Conservation (phyloP, 2,113 vertebrate species). For the Salvelinus alpinus region DNA sequence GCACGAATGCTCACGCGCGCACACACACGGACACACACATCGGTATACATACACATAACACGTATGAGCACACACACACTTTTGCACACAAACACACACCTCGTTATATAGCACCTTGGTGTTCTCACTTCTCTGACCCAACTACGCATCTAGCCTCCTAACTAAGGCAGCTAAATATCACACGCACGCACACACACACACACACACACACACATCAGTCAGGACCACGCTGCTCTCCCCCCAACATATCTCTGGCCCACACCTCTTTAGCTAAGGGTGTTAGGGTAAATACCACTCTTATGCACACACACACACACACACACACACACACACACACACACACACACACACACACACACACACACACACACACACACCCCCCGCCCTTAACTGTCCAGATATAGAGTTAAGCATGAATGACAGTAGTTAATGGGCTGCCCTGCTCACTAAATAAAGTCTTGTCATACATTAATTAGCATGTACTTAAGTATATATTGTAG, state of each 20-base stretch:
- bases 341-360: too few species aligned
- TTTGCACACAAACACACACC: neutral
- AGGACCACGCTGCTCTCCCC: too few species aligned
- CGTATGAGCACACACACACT: neutral
- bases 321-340: neutral
- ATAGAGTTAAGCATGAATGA: conserved; percentile 29
- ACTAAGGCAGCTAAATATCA: conserved; percentile 13
- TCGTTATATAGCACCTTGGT: conserved; percentile 1
- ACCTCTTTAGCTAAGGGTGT: too few species aligned
- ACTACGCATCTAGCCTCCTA: conserved; percentile 25
- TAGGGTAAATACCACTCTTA: too few species aligned
- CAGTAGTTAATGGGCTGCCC: conserved; percentile 50
- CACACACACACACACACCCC: neutral
- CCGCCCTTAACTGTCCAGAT: conserved; percentile 19
- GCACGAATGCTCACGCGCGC: conserved; percentile 11
- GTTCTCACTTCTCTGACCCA: conserved; percentile 20
- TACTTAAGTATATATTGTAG: conserved; percentile 34
- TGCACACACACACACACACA: too few species aligned
- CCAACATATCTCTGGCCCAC: too few species aligned
- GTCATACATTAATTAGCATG: conserved; percentile 61
- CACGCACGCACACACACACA: too few species aligned
- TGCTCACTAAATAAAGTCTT: conserved; percentile 56
- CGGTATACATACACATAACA: too few species aligned
- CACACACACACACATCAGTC: too few species aligned
- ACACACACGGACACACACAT: conserved; percentile 10